Base-by-base conservation (phyloP, 2,797 vertebrate species). In the Pelodytes ibericus region DNA sequence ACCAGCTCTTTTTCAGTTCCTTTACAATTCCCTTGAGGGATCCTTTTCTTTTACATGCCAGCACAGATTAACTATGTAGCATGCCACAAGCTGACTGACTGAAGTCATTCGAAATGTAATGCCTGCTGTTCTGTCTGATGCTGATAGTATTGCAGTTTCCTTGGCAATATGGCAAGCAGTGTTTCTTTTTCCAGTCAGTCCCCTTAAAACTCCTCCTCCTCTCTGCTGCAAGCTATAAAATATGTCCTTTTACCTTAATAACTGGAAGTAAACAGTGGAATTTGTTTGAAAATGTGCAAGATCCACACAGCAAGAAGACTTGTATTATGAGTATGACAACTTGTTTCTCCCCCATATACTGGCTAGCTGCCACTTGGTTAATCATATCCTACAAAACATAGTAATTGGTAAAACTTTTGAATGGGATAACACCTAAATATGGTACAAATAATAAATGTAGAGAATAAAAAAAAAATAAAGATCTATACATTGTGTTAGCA, bases 181-280 rank as follows among this genome's bases (percentile, higher is more conserved):
- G 6, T 79, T 13, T 84, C 29, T 83, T 80, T 83, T 82, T 75
- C 75, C 81, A 79, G 83, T 81, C 86, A 84, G 82, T 88, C 82
- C 82, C 87, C 88, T 87, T 81, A 31, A 58, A 51, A 79, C 81
- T 83, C 85, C 79, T 81, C 83, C 79, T 81, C 82, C 81, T 79
- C 68, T 68, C 64, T 51, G 87, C 88, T 83, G 86, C 86, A 74
- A 86, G 77, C 67, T 86, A 83, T 81, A 83, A 86, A 87, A 87
- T n/a, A n/a, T n/a, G 88, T 92, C 92, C 89, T 91, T 89, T 91
- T 87, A 89, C 89, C 89, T 87, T 83, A 77, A 81, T 90, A 89
- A 91, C 90, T 88, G 90, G 88, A 90, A 90, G 82, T 87, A 84
- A 89, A 87, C 86, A 78, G 85, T 81, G 88, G 82, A 83, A 75